Base-by-base conservation (phyloP, 2,888 invertebrate genomes). In the Patella depressa region DNA sequence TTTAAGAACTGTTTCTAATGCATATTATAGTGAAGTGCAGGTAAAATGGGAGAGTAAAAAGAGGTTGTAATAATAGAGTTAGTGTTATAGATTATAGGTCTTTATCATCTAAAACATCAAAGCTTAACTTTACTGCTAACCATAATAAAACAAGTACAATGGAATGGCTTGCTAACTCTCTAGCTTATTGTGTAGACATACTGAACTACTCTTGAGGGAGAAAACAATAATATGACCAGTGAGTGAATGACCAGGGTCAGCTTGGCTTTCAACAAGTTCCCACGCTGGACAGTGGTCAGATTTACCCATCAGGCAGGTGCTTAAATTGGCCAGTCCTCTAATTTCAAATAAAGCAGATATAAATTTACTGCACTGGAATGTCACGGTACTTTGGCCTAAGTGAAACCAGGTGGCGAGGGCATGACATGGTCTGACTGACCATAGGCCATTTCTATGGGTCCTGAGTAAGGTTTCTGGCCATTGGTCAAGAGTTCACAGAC, bases 401-500 rank as follows among this genome's bases (percentile, higher is more conserved):
- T 65, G 65, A 65, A 65, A 65, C 65, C 65, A 65, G 65, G 65
- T 65, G 65, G 65, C 24, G 24, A 65, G 65, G 65, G 65, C 65
- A 65, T 65, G 65, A 65, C 65, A 65, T 65, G 65, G 19, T 65
- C 65, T 19, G 24, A 65, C 65, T 65, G 65, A 4, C 65, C 24
- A 65, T 65, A 65, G 65, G 24, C 19, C 24, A 65, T 65, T 65
- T 65, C 24, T 65, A 65, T 19, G 24, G 65, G 65, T 19, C 24
- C 24, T 65, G 65, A 65, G 65, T 24, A 65, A 65, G 65, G 65
- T 65, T 65, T 65, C 59, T 65, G 78, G 74, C 55, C 76, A 59
- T n/a, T 79, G 80, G 79, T 80, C 82, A 81, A 81, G 73, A 79
- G 79, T 79, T 77, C 77, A 59, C 24, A 65, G 78, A 76, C 79